phyloP scores from a whole-genome alignment of 2,113 vertebrate species.

The Phylloscopus whistleri region DNA sequence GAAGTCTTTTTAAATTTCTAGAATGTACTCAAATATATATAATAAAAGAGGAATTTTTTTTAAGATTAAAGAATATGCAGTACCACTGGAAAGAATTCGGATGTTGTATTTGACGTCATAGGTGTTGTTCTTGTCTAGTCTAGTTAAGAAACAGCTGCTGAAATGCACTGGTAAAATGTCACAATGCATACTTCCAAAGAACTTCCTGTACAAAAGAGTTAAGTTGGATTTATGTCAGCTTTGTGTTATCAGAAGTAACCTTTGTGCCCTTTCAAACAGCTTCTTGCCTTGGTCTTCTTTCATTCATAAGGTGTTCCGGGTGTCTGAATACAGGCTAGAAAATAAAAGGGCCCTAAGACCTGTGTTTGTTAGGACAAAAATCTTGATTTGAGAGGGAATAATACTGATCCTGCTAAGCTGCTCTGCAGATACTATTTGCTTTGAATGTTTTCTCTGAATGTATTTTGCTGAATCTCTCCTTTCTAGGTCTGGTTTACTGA shows the following conservation, averaged over 20 bases:
- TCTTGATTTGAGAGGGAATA: neutral
- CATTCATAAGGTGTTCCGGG: neutral
- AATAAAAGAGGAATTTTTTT: neutral
- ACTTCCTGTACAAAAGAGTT: neutral
- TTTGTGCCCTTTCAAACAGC: neutral
- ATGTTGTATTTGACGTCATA: neutral
- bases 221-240: neutral
- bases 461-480: neutral
- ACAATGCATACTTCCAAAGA: neutral
- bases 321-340: neutral
- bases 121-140: neutral
- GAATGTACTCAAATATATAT: neutral
- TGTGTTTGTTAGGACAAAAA: neutral
- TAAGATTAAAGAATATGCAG: neutral
- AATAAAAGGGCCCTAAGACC: neutral
- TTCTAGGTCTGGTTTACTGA: neutral
- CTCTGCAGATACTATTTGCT: neutral
- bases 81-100: neutral
- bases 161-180: neutral
- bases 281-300: neutral
- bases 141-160: neutral
- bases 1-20: neutral
- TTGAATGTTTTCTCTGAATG: neutral
- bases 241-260: neutral
- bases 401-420: neutral